Conservation (phyloP, 2,888 invertebrate genomes). For the Frankliniella fusca region DNA sequence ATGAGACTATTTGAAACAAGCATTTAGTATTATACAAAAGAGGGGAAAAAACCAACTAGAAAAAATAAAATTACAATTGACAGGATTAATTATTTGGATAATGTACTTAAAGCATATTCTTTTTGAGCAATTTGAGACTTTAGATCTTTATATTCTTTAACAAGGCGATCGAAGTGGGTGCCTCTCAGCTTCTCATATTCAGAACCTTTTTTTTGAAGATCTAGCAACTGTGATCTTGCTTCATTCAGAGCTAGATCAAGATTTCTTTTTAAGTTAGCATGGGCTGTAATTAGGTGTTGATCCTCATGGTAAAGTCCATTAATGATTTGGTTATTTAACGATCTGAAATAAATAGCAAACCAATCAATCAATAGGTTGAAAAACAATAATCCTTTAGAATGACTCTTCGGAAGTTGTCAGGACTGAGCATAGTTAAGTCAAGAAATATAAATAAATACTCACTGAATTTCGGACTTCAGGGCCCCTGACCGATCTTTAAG, state of each 20-base stretch:
- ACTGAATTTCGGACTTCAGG: neutral
- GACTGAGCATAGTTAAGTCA: neutral
- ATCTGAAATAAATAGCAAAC: neutral
- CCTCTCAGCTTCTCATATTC: neutral
- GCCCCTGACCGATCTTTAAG: neutral
- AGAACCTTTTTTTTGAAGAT: neutral
- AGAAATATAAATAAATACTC: too few species aligned
- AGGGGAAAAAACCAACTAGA: too few species aligned
- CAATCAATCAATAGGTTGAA: neutral
- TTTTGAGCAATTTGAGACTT: neutral
- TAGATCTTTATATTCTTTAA: neutral
- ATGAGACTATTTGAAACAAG: too few species aligned
- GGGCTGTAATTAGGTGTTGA: neutral
- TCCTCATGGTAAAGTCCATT: constrained; percentile 1
- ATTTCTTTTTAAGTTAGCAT: neutral
- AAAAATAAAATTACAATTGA: too few species aligned
- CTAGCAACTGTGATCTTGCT: neutral
- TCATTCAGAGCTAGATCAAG: neutral
- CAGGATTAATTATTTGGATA: neutral
- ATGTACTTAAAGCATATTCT: neutral
- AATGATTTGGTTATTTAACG: neutral
- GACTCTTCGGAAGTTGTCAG: too few species aligned
- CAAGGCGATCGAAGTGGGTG: neutral
- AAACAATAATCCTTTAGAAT: neutral
- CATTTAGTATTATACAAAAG: too few species aligned